Evolutionary conservation across 37 sponge, comb jelly and placozoan species (phyloP), one percentile per base, ranked within the genome.

Genomic region (Beroe ovata): DNA sequence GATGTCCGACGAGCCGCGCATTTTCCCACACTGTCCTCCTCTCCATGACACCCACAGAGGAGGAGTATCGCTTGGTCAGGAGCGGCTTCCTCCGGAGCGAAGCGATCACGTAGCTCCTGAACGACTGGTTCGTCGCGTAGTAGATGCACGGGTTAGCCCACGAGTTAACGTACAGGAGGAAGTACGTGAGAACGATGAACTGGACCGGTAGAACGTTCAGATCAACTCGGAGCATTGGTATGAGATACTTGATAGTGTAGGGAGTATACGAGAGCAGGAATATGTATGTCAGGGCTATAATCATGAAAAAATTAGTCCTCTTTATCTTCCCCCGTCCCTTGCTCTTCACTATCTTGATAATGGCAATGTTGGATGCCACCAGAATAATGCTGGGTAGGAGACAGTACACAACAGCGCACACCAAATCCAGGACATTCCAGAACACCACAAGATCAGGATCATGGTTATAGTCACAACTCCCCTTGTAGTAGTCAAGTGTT

Each of bases 381-480:
- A 71, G 36, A 4, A 71, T 35, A 3, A 11, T 21, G 20, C 71
- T 71, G 36, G 71, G 71, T 30, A 21, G 8, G 38, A 71, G 29
- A 30, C 71, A 71, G 71, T 38, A 71, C 29, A 71, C 71, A 35
- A 71, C 38, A 20, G 71, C 21, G 38, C 71, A 71, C 21, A 28
- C 28, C 38, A 71, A 20, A 71, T 71, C 71, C 8, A 71, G 29
- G 2, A 21, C 38, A 20, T 29, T 71, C 71, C 71, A 71, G 38
- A 35, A 71, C 38, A 35, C 4, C 18, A 38, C 34, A 35, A 71
- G 71, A 36, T 29, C 38, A 8, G 36, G 36, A 20, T 21, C 36
- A 20, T 71, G 71, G 16, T 71, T 35, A 35, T 71, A 71, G 36
- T 71, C 71, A 71, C 71, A 71, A 30, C 71, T 71, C 28, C 71